These are phyloP conservation scores for Crioceris asparagi DNA, from an alignment of 2,888 invertebrate genomes.

Conservation along the genomic window DNA sequence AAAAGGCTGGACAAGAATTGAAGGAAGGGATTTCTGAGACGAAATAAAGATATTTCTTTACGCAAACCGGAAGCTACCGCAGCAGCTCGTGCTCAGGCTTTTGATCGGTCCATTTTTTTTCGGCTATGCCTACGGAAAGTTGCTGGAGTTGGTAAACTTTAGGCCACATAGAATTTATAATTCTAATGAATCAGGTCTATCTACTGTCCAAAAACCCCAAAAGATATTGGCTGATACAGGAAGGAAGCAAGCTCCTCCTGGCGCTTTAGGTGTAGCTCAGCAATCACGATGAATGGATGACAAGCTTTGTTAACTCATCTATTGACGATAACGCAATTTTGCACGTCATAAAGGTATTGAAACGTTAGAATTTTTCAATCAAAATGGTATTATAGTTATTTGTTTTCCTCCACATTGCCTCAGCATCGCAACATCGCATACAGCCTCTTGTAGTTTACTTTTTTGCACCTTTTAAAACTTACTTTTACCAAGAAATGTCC, in stretches of 20 bases:
- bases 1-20: neutral
- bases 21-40: conserved; percentile 3
- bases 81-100: conserved; percentile 3
- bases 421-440: too few species aligned
- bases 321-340: neutral
- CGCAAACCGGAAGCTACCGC: conserved; percentile 1
- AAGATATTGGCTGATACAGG: neutral
- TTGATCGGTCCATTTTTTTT: conserved; percentile 3
- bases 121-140: neutral
- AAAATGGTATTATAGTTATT: neutral
- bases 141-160: neutral
- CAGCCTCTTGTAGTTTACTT: neutral
- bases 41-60: conserved; percentile 3
- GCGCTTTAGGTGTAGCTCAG: neutral
- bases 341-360: neutral
- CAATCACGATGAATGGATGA: neutral
- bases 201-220: neutral
- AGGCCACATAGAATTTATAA: neutral
- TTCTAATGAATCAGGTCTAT: neutral
- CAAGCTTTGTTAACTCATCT: neutral
- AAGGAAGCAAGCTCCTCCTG: neutral
- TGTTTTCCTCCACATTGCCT: neutral
- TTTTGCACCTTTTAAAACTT: neutral
- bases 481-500: neutral
- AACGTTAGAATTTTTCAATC: neutral